Conservation (phyloP, 2,113 vertebrate species). For the Apistogramma diplotaenia region DNA sequence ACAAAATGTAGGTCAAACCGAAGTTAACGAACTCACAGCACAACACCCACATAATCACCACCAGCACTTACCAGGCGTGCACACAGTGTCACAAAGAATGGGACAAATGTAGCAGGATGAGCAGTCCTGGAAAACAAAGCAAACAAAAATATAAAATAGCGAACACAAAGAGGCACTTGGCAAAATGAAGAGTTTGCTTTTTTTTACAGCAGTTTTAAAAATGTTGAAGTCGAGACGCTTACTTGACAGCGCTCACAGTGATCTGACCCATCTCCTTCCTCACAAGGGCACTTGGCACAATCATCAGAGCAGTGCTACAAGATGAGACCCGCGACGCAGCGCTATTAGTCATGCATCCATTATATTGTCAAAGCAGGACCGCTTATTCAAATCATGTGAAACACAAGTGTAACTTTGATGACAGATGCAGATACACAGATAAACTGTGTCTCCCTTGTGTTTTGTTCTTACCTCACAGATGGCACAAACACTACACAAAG, state of each 20-base stretch:
- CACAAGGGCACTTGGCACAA: slow-evolving; percentile 83
- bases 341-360: neutral
- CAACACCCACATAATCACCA: neutral
- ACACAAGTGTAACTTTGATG: neutral
- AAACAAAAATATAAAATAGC: neutral
- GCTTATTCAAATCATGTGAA: neutral
- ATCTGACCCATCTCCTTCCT: slow-evolving; percentile 78
- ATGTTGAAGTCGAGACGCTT: slow-evolving; percentile 6
- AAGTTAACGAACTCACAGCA: neutral
- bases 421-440: neutral
- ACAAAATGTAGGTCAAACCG: neutral
- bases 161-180: neutral
- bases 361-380: neutral
- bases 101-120: slow-evolving; percentile 85
- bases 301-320: slow-evolving; percentile 75
- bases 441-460: neutral
- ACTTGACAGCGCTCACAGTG: slow-evolving; percentile 82
- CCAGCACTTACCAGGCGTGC: slow-evolving; percentile 77
- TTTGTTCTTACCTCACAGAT: slow-evolving; percentile 81
- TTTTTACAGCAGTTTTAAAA: neutral
- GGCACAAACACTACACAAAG: slow-evolving; percentile 82
- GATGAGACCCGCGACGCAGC: neutral
- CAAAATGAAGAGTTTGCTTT: neutral
- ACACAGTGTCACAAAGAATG: slow-evolving; percentile 83
- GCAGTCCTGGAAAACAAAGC: slow-evolving; percentile 73